Evolutionary conservation across 2,113 vertebrate species (phyloP).

Genomic region (Peromyscus leucopus): DNA sequence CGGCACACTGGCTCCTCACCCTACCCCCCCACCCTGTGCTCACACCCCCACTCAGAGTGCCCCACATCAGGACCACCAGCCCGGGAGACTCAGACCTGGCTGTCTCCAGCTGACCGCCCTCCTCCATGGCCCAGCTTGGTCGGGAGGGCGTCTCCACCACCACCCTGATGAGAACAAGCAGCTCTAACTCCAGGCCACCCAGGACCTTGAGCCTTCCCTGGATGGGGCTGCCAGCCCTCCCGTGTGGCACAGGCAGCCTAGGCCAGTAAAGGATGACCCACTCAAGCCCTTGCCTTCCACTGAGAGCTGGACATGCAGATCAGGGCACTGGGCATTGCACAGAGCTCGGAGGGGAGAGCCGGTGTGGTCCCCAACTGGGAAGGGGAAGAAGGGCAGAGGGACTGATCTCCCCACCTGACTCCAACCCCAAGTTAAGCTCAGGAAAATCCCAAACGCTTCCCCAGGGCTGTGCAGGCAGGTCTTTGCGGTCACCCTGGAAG

Average conservation of each 20-base stretch:
- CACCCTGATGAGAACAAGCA: neutral
- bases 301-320: neutral
- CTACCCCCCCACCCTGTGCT: too few species aligned
- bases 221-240: neutral
- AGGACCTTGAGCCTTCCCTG: neutral
- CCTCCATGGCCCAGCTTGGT: neutral
- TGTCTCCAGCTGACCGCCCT: neutral
- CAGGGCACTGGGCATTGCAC: neutral
- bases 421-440: neutral
- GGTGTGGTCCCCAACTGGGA: neutral
- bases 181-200: neutral
- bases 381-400: neutral
- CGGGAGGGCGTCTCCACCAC: fast-evolving
- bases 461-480: neutral
- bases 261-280: neutral
- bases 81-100: neutral
- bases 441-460: neutral
- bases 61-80: neutral
- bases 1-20: neutral
- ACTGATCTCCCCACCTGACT: too few species aligned
- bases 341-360: neutral
- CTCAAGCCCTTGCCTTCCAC: too few species aligned
- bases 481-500: neutral
- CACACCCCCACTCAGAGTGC: too few species aligned
- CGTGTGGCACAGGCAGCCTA: neutral